Evolutionary conservation across 2,888 invertebrate genomes (phyloP).

Genomic region (Leucoptera coffeella): DNA sequence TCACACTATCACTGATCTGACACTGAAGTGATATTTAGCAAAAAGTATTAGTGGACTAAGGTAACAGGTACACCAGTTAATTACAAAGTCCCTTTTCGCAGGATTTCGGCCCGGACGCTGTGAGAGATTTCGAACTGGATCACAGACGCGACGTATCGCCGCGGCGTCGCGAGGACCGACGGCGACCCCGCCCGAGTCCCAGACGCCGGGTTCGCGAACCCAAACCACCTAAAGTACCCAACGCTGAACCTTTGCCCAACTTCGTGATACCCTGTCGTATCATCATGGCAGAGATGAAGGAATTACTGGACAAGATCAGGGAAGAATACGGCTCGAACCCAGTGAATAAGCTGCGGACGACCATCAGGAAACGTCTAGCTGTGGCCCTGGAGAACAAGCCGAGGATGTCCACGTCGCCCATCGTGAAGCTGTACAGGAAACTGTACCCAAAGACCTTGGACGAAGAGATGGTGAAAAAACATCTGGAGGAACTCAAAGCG

Average conservation of each 20-base stretch:
- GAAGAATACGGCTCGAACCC: constrained; percentile 3
- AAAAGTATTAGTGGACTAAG: too few species aligned
- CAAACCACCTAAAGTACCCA: background rate
- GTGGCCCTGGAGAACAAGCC: constrained; percentile 8
- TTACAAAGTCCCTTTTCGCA: too few species aligned
- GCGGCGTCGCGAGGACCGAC: background rate
- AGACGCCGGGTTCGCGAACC: too few species aligned
- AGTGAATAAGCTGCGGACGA: constrained; percentile 6
- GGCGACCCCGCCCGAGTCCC: background rate
- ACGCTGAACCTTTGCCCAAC: constrained; percentile 1
- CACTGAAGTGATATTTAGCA: too few species aligned
- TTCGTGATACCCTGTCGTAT: constrained; percentile 5
- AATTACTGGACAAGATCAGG: constrained; percentile 1
- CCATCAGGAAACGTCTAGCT: constrained; percentile 10
- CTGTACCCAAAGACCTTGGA: constrained; percentile 9
- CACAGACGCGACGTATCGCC: too few species aligned
- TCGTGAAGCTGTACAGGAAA: constrained; percentile 9
- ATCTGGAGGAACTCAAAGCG: constrained; percentile 8
- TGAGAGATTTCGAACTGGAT: too few species aligned
- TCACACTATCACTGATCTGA: too few species aligned
- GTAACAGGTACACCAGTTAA: too few species aligned
- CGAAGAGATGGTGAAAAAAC: constrained; percentile 8
- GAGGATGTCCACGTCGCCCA: constrained; percentile 5
- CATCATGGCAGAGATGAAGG: constrained; percentile 7
- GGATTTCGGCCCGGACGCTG: too few species aligned